phyloP scores from a whole-genome alignment of 2,888 invertebrate genomes.

The Oxyteleia sp. region DNA sequence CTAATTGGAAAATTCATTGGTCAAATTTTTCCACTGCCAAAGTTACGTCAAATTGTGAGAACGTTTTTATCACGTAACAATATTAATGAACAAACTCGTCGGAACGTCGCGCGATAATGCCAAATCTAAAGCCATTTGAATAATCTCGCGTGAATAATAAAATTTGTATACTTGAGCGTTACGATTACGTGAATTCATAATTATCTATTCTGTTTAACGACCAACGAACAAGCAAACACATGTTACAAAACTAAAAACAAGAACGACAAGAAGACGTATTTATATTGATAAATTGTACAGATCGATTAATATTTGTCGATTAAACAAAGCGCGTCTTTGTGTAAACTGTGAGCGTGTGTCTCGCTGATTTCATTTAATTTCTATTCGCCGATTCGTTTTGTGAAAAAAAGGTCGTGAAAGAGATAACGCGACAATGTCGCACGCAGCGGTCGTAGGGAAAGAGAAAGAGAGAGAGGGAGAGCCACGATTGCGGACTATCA shows the following conservation, averaged over 20 bases:
- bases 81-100: slow-evolving; percentile 23
- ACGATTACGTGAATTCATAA: slow-evolving; percentile 54
- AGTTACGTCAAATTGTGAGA: slow-evolving; percentile 10
- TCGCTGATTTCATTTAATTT: slow-evolving; percentile 69
- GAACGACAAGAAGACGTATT: slow-evolving; percentile 50
- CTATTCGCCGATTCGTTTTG: slow-evolving; percentile 43
- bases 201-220: slow-evolving; percentile 61
- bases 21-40: slow-evolving; percentile 22
- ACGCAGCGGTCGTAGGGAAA: background rate
- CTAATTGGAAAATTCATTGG: no score
- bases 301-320: slow-evolving; percentile 65
- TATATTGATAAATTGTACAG: slow-evolving; percentile 57
- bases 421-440: slow-evolving; percentile 57
- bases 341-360: slow-evolving; percentile 46
- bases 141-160: slow-evolving; percentile 40
- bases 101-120: slow-evolving; percentile 22
- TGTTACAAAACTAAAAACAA: slow-evolving; percentile 61
- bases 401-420: slow-evolving; percentile 33
- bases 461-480: slow-evolving; percentile 20
- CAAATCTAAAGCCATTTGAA: slow-evolving; percentile 19
- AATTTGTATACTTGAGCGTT: slow-evolving; percentile 49
- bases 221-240: slow-evolving; percentile 55
- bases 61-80: background rate
- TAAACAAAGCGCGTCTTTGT: slow-evolving; percentile 68
- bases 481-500: slow-evolving; percentile 54